Evolutionary conservation across 2,797 vertebrate genomes (phyloP), one percentile per base, ranked within the genome.

Genomic region (Cossypha heuglini): DNA sequence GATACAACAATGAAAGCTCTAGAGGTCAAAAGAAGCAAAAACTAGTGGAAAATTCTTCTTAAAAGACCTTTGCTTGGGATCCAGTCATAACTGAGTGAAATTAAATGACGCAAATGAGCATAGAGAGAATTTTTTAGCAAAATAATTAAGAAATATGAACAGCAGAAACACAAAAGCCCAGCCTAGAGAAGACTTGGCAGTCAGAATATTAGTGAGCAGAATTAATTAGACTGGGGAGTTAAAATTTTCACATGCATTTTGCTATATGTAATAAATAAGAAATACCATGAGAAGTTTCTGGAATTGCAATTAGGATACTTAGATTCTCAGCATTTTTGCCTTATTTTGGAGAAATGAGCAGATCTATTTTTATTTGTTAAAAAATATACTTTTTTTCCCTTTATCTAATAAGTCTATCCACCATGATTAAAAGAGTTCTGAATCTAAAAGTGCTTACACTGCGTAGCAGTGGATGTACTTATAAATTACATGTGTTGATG

Each of bases 1-100:
- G 95, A 63, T 67, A 97, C 97, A 96, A 82, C 94, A 97, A 25
- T 91, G 95, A 95, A 98, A 97, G 68, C 89, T 96, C 89, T 93
- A 86, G 95, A 96, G 93, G 82, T 48, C 76, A 88, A 93, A 81
- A 88, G 74, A 88, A 86, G n/a, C 16, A 95, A 93, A 95, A 96
- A 91, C 22, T 64, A 89, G 88, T 78, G 37, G 45, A 91, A 91
- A 86, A 75, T 84, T 73, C 43, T 94, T 89, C 64, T 92, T 88
- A 73, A 94, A 92, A 93, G 74, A 79, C 5, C 57, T 83, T 45
- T 93, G 49, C 80, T 66, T 89, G 51, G 76, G 58, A 68, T 76
- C 51, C 67, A 72, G 58, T 79, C 63, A 78, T 73, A 87, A 67
- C 5, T 40, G 84, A 96, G 69, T 74, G 78, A 86, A 95, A 93